Percentiles rank a stretch among this genome's conserved stretches.
Evolutionary conservation across 2,888 invertebrate genomes (phyloP).

Genomic region (Thymelicus sylvestris): DNA sequence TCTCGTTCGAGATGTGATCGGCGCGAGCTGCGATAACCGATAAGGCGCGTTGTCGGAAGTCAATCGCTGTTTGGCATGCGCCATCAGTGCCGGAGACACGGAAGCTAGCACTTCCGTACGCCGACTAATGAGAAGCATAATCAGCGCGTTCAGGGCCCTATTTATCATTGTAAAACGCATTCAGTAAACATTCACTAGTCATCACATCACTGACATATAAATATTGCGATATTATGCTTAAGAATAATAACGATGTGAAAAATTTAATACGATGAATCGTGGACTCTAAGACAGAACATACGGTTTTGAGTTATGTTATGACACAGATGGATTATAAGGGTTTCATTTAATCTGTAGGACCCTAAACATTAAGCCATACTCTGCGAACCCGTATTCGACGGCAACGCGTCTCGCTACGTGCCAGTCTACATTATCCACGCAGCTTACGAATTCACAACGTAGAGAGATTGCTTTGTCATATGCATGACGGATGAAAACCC

Average conservation of each 20-base stretch:
- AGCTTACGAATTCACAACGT: slow-evolving; percentile 12
- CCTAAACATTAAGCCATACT: no score
- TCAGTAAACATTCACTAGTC: no score
- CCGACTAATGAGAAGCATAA: neutral
- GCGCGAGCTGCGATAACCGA: neutral
- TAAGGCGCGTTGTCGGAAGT: neutral
- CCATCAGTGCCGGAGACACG: neutral
- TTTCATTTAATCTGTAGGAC: no score
- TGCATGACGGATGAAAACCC: slow-evolving; percentile 1
- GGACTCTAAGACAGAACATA: no score
- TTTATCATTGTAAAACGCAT: neutral
- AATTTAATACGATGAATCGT: no score
- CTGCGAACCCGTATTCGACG: no score
- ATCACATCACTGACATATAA: no score
- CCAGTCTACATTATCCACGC: slow-evolving; percentile 1
- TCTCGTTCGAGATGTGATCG: neutral
- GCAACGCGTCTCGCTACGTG: no score
- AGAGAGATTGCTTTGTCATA: slow-evolving; percentile 3
- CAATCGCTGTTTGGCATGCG: neutral
- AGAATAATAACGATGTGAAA: no score
- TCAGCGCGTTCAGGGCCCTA: neutral
- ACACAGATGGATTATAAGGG: no score
- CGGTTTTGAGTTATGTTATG: no score
- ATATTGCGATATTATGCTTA: no score
- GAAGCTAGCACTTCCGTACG: neutral